phyloP scores from a whole-genome alignment of 1,140 invertebrate species.

The Linepithema humile region DNA sequence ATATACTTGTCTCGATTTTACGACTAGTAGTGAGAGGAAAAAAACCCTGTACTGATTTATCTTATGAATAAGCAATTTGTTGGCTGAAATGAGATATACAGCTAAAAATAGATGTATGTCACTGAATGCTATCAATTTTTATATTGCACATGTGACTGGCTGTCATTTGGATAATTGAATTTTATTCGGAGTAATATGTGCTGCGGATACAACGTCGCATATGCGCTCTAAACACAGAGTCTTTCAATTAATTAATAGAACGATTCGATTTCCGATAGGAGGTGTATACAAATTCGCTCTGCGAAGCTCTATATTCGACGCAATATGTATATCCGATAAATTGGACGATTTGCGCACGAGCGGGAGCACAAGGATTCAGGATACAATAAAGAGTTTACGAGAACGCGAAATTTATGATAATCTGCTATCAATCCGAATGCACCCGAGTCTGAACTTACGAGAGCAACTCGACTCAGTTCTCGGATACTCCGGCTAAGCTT shows the following conservation, averaged over 20 bases:
- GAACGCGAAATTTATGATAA: slow-evolving; percentile 35
- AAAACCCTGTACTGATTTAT: not conserved
- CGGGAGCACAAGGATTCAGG: not conserved
- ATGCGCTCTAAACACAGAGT: not conserved
- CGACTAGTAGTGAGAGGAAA: not conserved
- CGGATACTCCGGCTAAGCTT: slow-evolving; percentile 29
- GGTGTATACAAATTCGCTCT: not conserved
- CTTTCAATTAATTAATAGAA: not conserved
- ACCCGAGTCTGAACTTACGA: slow-evolving; percentile 1
- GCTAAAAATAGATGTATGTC: not conserved
- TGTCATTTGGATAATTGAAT: not conserved
- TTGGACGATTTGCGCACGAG: not conserved
- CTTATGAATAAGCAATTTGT: not conserved
- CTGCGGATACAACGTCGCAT: not conserved
- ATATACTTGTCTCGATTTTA: not conserved
- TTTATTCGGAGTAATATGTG: not conserved
- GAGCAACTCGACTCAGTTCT: slow-evolving; percentile 1
- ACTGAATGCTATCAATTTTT: not conserved
- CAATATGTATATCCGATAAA: slow-evolving; percentile 6
- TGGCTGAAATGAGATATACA: not conserved
- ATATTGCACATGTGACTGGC: not conserved
- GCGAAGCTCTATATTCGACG: not conserved
- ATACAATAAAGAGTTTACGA: slow-evolving; percentile 31
- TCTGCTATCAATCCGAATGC: slow-evolving; percentile 38
- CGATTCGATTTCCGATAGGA: slow-evolving; percentile 5